Conservation (phyloP, 2,797 vertebrate species). For the Pseudochromis fuscus region DNA sequence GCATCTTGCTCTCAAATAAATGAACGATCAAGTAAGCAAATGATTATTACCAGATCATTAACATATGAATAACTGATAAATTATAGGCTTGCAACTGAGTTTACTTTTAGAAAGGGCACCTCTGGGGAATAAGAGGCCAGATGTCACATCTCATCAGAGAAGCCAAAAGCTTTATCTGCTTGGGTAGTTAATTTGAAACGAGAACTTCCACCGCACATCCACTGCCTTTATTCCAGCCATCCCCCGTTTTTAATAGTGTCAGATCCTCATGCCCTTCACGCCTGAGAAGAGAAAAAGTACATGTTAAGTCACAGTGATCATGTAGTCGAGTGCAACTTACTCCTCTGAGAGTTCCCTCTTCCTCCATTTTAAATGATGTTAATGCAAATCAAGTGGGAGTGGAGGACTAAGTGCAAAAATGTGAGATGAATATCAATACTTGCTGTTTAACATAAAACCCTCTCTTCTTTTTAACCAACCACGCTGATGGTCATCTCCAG, state of each 20-base stretch:
- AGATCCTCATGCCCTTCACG: slow-evolving; percentile 69
- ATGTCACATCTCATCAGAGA: slow-evolving; percentile 48
- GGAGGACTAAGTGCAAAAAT: slow-evolving; percentile 64
- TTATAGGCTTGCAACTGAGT: too few species aligned
- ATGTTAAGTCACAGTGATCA: slow-evolving; percentile 69
- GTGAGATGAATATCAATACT: slow-evolving; percentile 76
- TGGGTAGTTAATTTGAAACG: slow-evolving; percentile 46
- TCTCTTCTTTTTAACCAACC: slow-evolving; percentile 15
- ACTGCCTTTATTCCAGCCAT: slow-evolving; percentile 41
- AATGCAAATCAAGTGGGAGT: slow-evolving; percentile 75
- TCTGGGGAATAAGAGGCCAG: slow-evolving; percentile 29
- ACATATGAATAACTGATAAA: too few species aligned
- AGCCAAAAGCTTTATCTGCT: slow-evolving; percentile 41
- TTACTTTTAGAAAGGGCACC: slow-evolving; percentile 31
- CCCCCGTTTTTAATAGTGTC: slow-evolving; percentile 50
- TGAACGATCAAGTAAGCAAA: too few species aligned
- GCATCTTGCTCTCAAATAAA: neutral
- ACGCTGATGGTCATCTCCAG: slow-evolving; percentile 26
- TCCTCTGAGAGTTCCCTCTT: slow-evolving; percentile 60
- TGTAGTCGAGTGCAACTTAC: slow-evolving; percentile 62
- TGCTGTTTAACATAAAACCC: slow-evolving; percentile 47
- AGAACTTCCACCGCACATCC: slow-evolving; percentile 30
- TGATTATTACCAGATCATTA: too few species aligned
- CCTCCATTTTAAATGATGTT: slow-evolving; percentile 73
- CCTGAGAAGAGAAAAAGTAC: slow-evolving; percentile 61